Conservation (phyloP, 2,888 invertebrate genomes). For the Fissipunctia ypsillon region DNA sequence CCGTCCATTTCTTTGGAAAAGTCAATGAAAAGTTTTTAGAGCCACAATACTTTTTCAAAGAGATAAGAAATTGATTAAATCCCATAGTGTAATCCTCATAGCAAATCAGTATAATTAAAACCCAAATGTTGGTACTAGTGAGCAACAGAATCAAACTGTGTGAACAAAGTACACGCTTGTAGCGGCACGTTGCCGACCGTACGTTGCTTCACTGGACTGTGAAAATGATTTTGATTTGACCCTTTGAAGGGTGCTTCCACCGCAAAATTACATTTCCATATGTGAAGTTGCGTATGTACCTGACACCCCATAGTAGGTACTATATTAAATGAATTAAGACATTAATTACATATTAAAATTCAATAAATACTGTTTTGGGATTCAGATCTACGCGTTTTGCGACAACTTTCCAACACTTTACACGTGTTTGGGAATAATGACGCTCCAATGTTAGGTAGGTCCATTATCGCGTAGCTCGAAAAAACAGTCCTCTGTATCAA, state of each 20-base stretch:
- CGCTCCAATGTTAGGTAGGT: conserved; percentile 18
- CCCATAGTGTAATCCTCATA: background rate
- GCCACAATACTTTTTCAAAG: background rate
- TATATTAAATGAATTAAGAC: conserved; percentile 72
- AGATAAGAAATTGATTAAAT: background rate
- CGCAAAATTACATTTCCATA: conserved; percentile 90
- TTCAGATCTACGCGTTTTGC: background rate
- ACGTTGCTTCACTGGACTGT: conserved; percentile 87
- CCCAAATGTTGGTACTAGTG: background rate
- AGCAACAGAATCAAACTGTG: conserved; percentile 19
- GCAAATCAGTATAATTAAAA: conserved; percentile 4
- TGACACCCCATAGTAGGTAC: conserved; percentile 76
- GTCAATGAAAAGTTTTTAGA: background rate
- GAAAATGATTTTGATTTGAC: conserved; percentile 91
- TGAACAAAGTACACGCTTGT: conserved; percentile 33
- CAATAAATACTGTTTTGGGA: background rate
- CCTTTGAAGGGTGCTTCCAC: conserved; percentile 88
- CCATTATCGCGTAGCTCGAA: conserved; percentile 40
- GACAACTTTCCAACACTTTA: background rate
- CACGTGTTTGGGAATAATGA: background rate
- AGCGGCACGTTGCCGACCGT: conserved; percentile 70
- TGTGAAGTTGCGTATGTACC: conserved; percentile 81
- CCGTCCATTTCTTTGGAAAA: background rate
- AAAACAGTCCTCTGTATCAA: conserved; percentile 69
- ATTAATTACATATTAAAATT: conserved; percentile 26